Base-by-base conservation (phyloP, 2,113 vertebrate species). In the Acrocephalus arundinaceus region DNA sequence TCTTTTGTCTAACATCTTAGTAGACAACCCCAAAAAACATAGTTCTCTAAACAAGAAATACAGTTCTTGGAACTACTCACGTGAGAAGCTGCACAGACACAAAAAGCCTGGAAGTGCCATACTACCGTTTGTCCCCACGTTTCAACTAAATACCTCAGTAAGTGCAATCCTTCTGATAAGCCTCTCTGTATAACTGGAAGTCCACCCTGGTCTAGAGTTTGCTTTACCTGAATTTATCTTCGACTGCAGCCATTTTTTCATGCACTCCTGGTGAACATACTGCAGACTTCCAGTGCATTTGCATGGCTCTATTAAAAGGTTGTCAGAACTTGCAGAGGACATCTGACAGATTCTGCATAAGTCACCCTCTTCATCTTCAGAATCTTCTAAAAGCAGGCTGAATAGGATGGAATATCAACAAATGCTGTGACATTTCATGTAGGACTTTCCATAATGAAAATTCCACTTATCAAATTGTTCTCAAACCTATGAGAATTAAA, bases 291-390 rank as follows among this genome's bases (percentile, higher is more conserved):
- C 99, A 12, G 98, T 99, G 67, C 99, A 99, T 77, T 98, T 98
- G 94, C 99, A 99, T 1, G 99, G 99, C 92, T 99, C 98, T 89
- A 99, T 99, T 94, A 99, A 98, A 35, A 98, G 98, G 97, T 99
- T 99, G 77, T 98, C 98, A 33, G 98, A 95, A 8, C 98, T 98
- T 20, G 98, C 96, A 96, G 99, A 98, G 37, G 98, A 98, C 98
- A 99, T 99, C 97, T 99, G 99, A 97, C 99, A 99, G 97, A 99
- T 99, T 73, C 99, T 98, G 96, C 99, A 99, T 75, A 99, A 96
- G 93, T 99, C 99, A 28, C 98, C 99, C 72, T 99, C 99, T 55
- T 99, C 99, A 82, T 99, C 99, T 58, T 99, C 99, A n/a, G 99
- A 99, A 43, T 99, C 99, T 97, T 99, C 99, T 97, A 99, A 97